Evolutionary conservation across 2,888 invertebrate species (phyloP).

Genomic region (Scaptomyza caliginosa): DNA sequence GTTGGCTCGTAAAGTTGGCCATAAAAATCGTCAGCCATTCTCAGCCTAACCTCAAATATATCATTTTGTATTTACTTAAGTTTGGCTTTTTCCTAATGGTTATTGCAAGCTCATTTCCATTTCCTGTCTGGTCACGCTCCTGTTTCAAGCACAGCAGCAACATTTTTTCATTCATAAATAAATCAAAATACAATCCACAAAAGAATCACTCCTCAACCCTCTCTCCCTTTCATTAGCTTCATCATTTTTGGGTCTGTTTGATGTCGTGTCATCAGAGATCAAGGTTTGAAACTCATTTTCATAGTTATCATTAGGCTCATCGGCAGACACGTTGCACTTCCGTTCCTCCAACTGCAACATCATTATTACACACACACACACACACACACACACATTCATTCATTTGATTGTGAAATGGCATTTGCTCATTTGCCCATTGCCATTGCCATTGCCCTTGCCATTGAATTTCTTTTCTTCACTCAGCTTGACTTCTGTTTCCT

Average conservation of each 20-base stretch:
- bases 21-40: too few relatives aligned
- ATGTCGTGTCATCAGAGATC: slow-evolving; percentile 69
- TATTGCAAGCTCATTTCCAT: slow-evolving; percentile 67
- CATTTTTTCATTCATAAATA: slow-evolving; percentile 75
- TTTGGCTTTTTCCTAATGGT: too few relatives aligned
- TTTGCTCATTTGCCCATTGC: slow-evolving; percentile 36
- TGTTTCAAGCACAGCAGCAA: slow-evolving; percentile 31
- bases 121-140: slow-evolving; percentile 69
- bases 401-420: slow-evolving; percentile 23
- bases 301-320: slow-evolving; percentile 77
- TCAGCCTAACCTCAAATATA: too few relatives aligned
- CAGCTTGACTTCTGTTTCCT: slow-evolving; percentile 63
- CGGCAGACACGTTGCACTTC: slow-evolving; percentile 45
- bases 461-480: neutral
- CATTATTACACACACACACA: slow-evolving; percentile 58
- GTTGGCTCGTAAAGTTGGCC: neutral
- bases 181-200: slow-evolving; percentile 51
- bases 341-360: slow-evolving; percentile 48
- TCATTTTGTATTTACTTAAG: too few relatives aligned
- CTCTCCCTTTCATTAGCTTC: neutral
- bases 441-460: slow-evolving; percentile 18
- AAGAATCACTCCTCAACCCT: neutral
- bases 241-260: slow-evolving; percentile 1
- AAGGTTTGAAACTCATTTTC: slow-evolving; percentile 76
- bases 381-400: neutral